Percentiles rank a stretch among this genome's conserved stretches.
These are phyloP conservation scores for Gambusia holbrooki DNA, from an alignment of 2,113 vertebrate species.

Conservation along the genomic window DNA sequence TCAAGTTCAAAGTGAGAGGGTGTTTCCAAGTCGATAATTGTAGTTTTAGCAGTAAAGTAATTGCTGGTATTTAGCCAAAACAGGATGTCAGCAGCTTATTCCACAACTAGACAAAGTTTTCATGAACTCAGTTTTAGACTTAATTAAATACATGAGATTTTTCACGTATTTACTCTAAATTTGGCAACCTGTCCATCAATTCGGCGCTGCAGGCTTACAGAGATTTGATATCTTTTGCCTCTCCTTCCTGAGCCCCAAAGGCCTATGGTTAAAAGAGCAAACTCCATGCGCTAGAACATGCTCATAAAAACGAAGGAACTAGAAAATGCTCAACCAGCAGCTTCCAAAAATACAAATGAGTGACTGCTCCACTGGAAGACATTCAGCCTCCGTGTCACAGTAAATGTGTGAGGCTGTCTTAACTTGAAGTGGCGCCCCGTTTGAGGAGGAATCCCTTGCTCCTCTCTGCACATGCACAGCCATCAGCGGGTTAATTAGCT, in stretches of 20 bases:
- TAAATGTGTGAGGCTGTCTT: constrained; percentile 51
- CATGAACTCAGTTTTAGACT: constrained; percentile 15
- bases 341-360: constrained; percentile 44
- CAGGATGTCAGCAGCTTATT: neutral
- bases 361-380: constrained; percentile 34
- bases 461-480: constrained; percentile 65
- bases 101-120: constrained; percentile 12
- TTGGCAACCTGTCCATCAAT: constrained; percentile 3
- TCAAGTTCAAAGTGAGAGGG: constrained; percentile 56
- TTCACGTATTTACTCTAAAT: constrained; percentile 7
- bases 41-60: constrained; percentile 59
- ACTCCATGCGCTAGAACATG: constrained; percentile 8
- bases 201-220: neutral
- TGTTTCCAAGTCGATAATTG: constrained; percentile 54
- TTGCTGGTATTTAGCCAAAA: constrained; percentile 45
- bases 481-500: constrained; percentile 82
- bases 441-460: constrained; percentile 51
- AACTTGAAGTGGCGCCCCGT: constrained; percentile 64
- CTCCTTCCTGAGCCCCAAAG: neutral
- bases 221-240: neutral
- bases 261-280: constrained; percentile 6
- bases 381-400: constrained; percentile 40
- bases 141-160: constrained; percentile 5
- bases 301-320: constrained; percentile 38
- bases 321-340: constrained; percentile 43